phyloP scores from a whole-genome alignment of 2,113 vertebrate genomes.

The Microcebus griseorufus region DNA sequence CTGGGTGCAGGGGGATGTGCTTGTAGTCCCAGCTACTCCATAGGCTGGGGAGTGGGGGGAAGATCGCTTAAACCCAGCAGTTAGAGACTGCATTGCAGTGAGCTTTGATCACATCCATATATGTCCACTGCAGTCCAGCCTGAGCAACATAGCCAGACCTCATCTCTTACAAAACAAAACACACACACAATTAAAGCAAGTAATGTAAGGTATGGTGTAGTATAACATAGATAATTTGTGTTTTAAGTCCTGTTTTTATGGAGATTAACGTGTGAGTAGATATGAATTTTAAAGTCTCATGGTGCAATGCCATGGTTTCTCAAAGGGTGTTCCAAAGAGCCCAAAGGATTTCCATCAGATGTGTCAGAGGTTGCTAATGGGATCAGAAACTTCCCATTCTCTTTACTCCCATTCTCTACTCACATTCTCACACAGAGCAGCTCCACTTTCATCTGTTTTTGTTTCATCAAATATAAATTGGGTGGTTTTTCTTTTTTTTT shows the following conservation, averaged over 20 bases:
- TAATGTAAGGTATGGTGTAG: not conserved
- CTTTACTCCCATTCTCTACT: not conserved
- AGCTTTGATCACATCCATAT: not conserved
- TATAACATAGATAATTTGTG: not conserved
- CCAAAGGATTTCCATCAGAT: not conserved
- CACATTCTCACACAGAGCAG: not conserved
- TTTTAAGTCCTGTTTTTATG: slow-evolving; percentile 13
- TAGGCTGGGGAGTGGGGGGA: not conserved
- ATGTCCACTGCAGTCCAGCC: not conserved
- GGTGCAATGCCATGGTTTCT: not conserved
- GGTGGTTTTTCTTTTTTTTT: no score
- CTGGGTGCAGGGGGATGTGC: not conserved
- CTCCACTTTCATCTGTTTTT: slow-evolving; percentile 17
- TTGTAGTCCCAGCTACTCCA: not conserved
- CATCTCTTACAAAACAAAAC: not conserved
- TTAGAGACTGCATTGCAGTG: not conserved
- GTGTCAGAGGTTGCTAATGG: not conserved
- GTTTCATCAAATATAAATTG: no score
- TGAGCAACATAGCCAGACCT: not conserved
- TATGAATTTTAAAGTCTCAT: not conserved
- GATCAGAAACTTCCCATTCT: not conserved
- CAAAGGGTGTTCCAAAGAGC: not conserved
- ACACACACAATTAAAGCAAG: slow-evolving; percentile 6
- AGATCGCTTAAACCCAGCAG: not conserved
- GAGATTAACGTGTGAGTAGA: not conserved